Conservation (phyloP, 1,140 invertebrate species). For the Leptopilina clavipes region DNA sequence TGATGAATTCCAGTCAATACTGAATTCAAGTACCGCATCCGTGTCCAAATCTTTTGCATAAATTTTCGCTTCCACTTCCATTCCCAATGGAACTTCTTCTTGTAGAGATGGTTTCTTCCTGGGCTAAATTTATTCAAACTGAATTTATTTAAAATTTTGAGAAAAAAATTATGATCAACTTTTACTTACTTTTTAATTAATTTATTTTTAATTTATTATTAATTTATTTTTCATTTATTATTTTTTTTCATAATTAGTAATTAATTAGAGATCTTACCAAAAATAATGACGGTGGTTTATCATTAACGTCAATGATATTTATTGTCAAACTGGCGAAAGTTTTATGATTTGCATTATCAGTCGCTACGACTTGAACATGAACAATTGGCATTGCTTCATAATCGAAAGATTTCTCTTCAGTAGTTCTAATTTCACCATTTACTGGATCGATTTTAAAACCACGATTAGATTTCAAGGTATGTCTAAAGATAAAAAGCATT, state of each 20-base stretch:
- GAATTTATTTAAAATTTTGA: no score
- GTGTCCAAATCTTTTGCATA: constrained; percentile 76
- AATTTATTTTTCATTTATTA: not conserved
- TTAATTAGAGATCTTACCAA: constrained; percentile 59
- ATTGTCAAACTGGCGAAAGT: constrained; percentile 74
- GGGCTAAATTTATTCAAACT: constrained; percentile 60
- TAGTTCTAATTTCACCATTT: constrained; percentile 73
- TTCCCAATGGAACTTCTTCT: constrained; percentile 74
- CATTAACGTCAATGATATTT: constrained; percentile 76
- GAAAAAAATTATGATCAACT: no score
- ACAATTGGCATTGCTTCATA: constrained; percentile 76
- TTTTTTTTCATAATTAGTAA: no score
- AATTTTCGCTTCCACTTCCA: constrained; percentile 67
- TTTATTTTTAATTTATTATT: not conserved
- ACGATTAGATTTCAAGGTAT: constrained; percentile 71
- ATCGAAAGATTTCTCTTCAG: constrained; percentile 74
- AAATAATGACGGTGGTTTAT: constrained; percentile 75
- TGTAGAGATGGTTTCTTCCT: constrained; percentile 69
- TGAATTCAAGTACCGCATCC: constrained; percentile 73
- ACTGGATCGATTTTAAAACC: constrained; percentile 68
- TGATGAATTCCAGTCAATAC: constrained; percentile 75
- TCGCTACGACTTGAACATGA: constrained; percentile 74
- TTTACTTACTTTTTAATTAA: no score
- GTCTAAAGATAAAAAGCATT: no score
- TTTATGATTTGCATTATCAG: constrained; percentile 64